These are phyloP conservation scores for Pseudococcus longispinus DNA, from an alignment of 2,888 invertebrate genomes.

Conservation along the genomic window DNA sequence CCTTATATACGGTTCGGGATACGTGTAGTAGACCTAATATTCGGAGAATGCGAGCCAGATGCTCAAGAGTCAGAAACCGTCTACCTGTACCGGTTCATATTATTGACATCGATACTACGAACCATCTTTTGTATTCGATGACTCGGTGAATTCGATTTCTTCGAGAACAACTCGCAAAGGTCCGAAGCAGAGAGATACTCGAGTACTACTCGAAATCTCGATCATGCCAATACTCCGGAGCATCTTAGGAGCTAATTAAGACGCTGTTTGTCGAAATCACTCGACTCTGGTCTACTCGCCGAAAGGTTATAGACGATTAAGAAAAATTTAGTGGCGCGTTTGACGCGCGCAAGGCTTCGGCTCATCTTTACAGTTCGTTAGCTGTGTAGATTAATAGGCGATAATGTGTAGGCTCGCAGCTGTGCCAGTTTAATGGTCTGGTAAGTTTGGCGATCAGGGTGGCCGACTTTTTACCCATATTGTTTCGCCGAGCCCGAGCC, in stretches of 20 bases:
- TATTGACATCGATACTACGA: background rate
- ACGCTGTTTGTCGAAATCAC: background rate
- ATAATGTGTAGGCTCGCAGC: conserved; percentile 29
- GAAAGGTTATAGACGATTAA: conserved; percentile 17
- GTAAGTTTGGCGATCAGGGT: conserved; percentile 34
- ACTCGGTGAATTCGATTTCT: background rate
- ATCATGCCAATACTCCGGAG: background rate
- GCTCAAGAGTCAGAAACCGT: background rate
- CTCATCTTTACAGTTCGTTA: conserved; percentile 42
- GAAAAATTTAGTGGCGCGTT: conserved; percentile 10
- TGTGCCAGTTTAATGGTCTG: conserved; percentile 42
- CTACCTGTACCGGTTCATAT: background rate
- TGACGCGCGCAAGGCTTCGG: conserved; percentile 2
- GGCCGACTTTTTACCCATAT: conserved; percentile 40
- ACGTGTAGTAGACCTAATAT: background rate
- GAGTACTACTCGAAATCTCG: background rate
- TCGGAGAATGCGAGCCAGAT: conserved; percentile 3
- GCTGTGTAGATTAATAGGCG: conserved; percentile 25
- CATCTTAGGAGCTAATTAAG: background rate
- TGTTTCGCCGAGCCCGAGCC: background rate
- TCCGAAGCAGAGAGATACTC: background rate
- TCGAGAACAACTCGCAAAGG: background rate
- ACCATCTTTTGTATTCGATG: background rate
- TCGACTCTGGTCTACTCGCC: background rate
- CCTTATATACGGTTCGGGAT: background rate